These are phyloP conservation scores for Tapirus indicus DNA, from an alignment of 2,797 vertebrate species.

Conservation along the genomic window DNA sequence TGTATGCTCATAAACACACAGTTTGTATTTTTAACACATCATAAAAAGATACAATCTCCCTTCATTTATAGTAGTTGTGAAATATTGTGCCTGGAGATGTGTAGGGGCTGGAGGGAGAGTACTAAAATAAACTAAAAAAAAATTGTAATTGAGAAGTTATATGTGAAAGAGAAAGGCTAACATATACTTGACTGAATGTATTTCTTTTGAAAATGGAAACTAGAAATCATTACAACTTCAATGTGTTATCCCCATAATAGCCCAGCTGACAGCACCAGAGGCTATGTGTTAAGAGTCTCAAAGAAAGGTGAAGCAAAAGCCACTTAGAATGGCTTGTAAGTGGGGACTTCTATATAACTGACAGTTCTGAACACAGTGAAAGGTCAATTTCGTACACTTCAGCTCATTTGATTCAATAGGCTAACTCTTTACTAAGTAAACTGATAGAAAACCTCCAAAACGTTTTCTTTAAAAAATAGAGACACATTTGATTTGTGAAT, in stretches of 20 bases:
- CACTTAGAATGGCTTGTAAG: background rate
- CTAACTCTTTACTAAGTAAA: background rate
- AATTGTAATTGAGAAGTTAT: slow-evolving; percentile 35
- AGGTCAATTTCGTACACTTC: background rate
- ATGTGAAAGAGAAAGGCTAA: slow-evolving; percentile 46
- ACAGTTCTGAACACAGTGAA: slow-evolving; percentile 51
- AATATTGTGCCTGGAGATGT: background rate
- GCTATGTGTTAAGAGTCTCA: slow-evolving; percentile 63
- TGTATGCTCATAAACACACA: background rate
- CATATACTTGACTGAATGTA: slow-evolving; percentile 14
- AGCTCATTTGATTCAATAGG: slow-evolving; percentile 35
- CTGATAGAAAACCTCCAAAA: slow-evolving; percentile 54
- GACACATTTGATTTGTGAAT: slow-evolving; percentile 25
- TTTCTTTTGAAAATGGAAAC: slow-evolving; percentile 65
- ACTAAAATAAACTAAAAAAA: background rate
- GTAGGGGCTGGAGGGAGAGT: background rate
- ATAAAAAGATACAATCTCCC: background rate
- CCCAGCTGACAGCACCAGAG: slow-evolving; percentile 27
- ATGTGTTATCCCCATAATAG: slow-evolving; percentile 60
- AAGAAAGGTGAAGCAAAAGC: slow-evolving; percentile 63
- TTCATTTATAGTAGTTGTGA: background rate
- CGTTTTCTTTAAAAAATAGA: background rate
- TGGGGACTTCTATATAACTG: slow-evolving; percentile 12
- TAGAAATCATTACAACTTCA: slow-evolving; percentile 62
- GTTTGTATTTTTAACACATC: background rate